Base-by-base conservation (phyloP, 2,113 vertebrate species). In the Centropus bengalensis region DNA sequence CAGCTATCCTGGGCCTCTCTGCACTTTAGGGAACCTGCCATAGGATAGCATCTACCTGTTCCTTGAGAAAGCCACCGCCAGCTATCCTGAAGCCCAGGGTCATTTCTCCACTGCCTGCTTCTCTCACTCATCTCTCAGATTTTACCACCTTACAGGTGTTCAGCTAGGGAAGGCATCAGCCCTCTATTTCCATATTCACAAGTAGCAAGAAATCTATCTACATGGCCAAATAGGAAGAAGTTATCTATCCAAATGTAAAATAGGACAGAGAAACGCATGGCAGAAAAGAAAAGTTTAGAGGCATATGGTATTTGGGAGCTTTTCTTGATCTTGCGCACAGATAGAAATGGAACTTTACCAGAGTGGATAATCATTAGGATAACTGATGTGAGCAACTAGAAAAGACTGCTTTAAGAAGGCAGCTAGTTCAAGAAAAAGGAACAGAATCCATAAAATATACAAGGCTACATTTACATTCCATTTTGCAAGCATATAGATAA, bases 401-500 rank as follows among this genome's bases (percentile, higher is more conserved):
- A 93, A 90, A 90, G 62, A 73, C 70, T 75, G 45, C 40, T 78
- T 88, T 66, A 60, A 82, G 49, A 38, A 4, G 20, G 52, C 38
- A 81, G 80, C 16, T 89, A 84, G 38, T 42, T 76, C 27, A 94
- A 66, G 67, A 58, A 88, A 86, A 92, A 81, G 20, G 14, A 93
- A 77, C 22, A 73, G 58, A 51, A 16, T 73, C 67, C 82, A n/a
- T 44, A 80, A 90, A 92, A 87, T 63, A 63, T n/a, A 73, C 5
- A 27, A 47, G 27, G 69, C 45, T 84, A 59, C 88, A 94, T 95
- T 96, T 89, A 58, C 55, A 91, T 76, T 91, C 82, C 49, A 71
- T 68, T 94, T 85, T 70, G 66, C 78, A 82, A 87, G 80, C 51
- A 18, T 55, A 95, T 21, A 95, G 91, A 94, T 86, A 95, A 95